Evolutionary conservation across 1,140 invertebrate species (phyloP).

Genomic region (Ostrea denselamellosa): DNA sequence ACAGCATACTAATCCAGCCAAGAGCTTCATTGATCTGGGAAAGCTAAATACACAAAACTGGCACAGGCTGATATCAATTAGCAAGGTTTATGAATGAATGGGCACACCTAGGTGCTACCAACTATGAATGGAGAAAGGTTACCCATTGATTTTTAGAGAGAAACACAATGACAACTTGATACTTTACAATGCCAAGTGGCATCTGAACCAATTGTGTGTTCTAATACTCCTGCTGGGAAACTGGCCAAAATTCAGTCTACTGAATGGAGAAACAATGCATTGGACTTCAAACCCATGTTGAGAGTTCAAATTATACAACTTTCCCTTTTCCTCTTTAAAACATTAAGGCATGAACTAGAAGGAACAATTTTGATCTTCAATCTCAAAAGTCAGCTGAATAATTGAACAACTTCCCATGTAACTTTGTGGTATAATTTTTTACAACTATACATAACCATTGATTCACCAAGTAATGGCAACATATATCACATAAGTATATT

Average conservation of each 20-base stretch:
- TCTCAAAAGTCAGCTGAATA: background rate
- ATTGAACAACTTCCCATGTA: conserved; percentile 15
- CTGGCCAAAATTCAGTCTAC: conserved; percentile 6
- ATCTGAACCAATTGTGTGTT: conserved; percentile 26
- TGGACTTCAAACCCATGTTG: conserved; percentile 2
- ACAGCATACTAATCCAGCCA: background rate
- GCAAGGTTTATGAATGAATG: conserved; percentile 2
- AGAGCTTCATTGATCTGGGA: conserved; percentile 18
- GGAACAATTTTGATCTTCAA: background rate
- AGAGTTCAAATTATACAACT: background rate
- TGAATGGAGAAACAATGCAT: conserved; percentile 26
- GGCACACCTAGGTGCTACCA: conserved; percentile 32
- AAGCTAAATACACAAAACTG: conserved; percentile 31
- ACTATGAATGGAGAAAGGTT: conserved; percentile 36
- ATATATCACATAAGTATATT: background rate
- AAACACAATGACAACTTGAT: conserved; percentile 29
- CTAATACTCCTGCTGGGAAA: conserved; percentile 24
- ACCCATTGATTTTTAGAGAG: conserved; percentile 27
- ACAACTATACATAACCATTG: background rate
- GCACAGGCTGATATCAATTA: conserved; percentile 31
- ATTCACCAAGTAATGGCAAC: background rate
- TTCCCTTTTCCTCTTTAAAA: background rate
- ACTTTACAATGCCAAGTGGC: conserved; percentile 34
- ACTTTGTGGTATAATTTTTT: too few relatives aligned
- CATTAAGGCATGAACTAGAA: background rate